phyloP scores from a whole-genome alignment of 2,888 invertebrate species.

The Sarcophaga carnaria region DNA sequence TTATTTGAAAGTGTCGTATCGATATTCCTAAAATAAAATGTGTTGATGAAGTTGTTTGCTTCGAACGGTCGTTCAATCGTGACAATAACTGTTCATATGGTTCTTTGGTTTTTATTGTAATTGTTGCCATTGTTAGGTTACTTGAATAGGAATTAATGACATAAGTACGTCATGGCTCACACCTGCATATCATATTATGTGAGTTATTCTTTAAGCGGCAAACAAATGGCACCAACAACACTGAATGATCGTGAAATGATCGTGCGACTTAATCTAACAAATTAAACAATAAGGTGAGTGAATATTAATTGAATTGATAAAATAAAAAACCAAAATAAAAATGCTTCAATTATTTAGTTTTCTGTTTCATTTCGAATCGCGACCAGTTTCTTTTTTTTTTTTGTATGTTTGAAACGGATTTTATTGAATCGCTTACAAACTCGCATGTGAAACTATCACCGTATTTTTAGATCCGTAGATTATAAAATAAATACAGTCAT shows the following conservation, averaged over 20 bases:
- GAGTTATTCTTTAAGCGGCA: slow-evolving; percentile 42
- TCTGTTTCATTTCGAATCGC: background rate
- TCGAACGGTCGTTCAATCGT: slow-evolving; percentile 7
- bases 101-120: slow-evolving; percentile 26
- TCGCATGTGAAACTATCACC: too few relatives aligned
- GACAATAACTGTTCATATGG: slow-evolving; percentile 43
- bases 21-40: background rate
- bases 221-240: background rate
- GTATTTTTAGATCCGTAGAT: background rate
- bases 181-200: slow-evolving; percentile 63
- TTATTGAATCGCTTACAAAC: background rate
- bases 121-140: slow-evolving; percentile 35
- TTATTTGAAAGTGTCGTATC: background rate
- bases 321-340: background rate
- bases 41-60: slow-evolving; percentile 27
- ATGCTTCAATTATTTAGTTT: slow-evolving; percentile 12
- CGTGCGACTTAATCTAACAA: background rate
- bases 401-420: slow-evolving; percentile 41
- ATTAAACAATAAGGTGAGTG: slow-evolving; percentile 22
- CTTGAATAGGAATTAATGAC: slow-evolving; percentile 45
- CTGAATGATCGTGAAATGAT: background rate
- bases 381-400: slow-evolving; percentile 18
- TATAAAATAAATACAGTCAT: too few relatives aligned
- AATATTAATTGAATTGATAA: slow-evolving; percentile 53
- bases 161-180: slow-evolving; percentile 56